Conservation (phyloP, 2,888 invertebrate genomes). For the Eudasyphora cyanicolor region DNA sequence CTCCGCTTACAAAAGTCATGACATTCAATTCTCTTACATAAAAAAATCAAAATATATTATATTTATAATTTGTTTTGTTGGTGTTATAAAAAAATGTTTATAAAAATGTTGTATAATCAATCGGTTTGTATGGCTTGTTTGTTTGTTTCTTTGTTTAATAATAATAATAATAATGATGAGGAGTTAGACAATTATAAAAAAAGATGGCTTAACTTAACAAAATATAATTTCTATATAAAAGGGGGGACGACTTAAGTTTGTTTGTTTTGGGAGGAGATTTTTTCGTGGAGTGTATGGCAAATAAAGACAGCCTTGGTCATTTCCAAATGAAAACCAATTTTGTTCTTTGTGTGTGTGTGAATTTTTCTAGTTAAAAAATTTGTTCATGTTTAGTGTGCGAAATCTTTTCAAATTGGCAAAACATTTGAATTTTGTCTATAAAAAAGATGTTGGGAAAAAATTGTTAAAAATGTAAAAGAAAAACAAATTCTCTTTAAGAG, state of each 20-base stretch:
- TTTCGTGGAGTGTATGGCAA: constrained; percentile 11
- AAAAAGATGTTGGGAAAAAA: constrained; percentile 17
- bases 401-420: constrained; percentile 59
- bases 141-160: background rate
- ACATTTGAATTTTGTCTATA: constrained; percentile 58
- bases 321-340: constrained; percentile 7
- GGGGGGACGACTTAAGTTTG: too few species aligned
- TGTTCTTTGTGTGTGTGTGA: background rate
- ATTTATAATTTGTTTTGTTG: constrained; percentile 10
- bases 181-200: background rate
- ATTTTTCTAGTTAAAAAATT: background rate
- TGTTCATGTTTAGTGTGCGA: background rate
- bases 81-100: constrained; percentile 17
- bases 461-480: constrained; percentile 9
- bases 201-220: constrained; percentile 14
- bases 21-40: constrained; percentile 28
- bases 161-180: background rate
- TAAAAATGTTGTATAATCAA: constrained; percentile 32
- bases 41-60: constrained; percentile 35
- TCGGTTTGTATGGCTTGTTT: constrained; percentile 3
- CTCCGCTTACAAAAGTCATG: background rate
- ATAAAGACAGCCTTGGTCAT: constrained; percentile 30
- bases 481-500: constrained; percentile 46
- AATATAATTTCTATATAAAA: constrained; percentile 9
- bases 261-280: background rate